Percentiles rank a stretch among this genome's conserved stretches.
phyloP scores from a whole-genome alignment of 2,113 vertebrate genomes.

The Perccottus glenii region DNA sequence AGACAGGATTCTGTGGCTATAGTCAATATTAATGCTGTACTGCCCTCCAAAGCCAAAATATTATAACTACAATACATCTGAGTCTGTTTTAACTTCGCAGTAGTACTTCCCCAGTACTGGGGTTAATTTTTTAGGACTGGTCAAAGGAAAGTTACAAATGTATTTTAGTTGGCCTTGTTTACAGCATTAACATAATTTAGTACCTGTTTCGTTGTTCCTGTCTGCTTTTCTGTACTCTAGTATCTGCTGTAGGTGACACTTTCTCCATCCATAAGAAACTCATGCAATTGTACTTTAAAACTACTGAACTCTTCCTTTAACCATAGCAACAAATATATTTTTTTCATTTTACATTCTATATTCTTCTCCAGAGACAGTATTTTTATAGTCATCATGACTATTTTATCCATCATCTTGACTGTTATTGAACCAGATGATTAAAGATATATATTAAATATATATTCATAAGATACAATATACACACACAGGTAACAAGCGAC shows the following conservation, averaged over 20 bases:
- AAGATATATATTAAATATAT: constrained; percentile 66
- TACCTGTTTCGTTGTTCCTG: not conserved
- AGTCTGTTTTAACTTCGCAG: not conserved
- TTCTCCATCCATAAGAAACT: not conserved
- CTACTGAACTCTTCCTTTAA: constrained; percentile 34
- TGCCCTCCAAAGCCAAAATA: constrained; percentile 5
- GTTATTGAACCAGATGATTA: constrained; percentile 73
- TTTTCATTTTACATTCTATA: constrained; percentile 69
- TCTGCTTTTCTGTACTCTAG: not conserved
- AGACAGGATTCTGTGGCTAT: not conserved
- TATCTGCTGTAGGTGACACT: not conserved
- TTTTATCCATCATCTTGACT: constrained; percentile 74
- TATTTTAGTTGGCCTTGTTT: no score
- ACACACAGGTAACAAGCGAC: constrained; percentile 61
- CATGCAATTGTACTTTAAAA: constrained; percentile 1
- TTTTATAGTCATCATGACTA: constrained; percentile 78
- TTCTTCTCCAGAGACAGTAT: constrained; percentile 75
- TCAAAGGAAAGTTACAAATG: no score
- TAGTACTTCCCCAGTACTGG: no score
- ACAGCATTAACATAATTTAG: no score
- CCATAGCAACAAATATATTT: constrained; percentile 74
- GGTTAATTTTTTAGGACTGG: no score
- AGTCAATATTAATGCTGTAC: not conserved
- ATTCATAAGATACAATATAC: constrained; percentile 53
- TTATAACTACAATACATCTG: not conserved